phyloP scores from a whole-genome alignment of 2,113 vertebrate genomes.

The Grammomys dolichurus region DNA sequence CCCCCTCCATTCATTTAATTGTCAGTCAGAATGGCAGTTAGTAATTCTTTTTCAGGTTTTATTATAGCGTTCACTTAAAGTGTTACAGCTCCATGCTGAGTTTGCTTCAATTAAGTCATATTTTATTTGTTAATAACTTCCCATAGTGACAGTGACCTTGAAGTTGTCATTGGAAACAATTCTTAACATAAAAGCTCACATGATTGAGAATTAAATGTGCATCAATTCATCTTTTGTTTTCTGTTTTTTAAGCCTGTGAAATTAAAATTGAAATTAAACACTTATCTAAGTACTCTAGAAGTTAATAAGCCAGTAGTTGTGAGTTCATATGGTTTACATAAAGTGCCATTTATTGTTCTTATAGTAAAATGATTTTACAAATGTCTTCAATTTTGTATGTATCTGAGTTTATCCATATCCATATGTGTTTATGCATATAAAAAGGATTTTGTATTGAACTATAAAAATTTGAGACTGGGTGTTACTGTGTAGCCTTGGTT shows the following conservation, averaged over 20 bases:
- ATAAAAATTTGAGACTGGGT: slow-evolving; percentile 24
- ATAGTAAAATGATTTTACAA: slow-evolving; percentile 49
- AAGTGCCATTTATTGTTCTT: slow-evolving; percentile 49
- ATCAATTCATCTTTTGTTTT: slow-evolving; percentile 87
- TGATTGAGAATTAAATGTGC: slow-evolving; percentile 89
- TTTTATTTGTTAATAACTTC: slow-evolving; percentile 95
- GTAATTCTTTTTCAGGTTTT: slow-evolving; percentile 93
- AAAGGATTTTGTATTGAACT: slow-evolving; percentile 61
- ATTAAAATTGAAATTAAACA: slow-evolving; percentile 85
- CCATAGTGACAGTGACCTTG: slow-evolving; percentile 93
- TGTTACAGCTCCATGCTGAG: slow-evolving; percentile 92
- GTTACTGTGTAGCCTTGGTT: neutral
- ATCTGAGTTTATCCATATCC: neutral
- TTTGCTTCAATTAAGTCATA: slow-evolving; percentile 93
- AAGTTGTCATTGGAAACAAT: slow-evolving; percentile 90
- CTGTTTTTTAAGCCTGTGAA: slow-evolving; percentile 86
- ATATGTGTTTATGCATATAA: neutral
- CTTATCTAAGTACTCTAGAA: slow-evolving; percentile 82
- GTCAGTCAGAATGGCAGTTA: slow-evolving; percentile 90
- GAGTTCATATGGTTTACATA: slow-evolving; percentile 79
- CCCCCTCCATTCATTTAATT: slow-evolving; percentile 92
- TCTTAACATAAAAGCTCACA: slow-evolving; percentile 83
- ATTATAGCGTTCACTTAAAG: slow-evolving; percentile 94
- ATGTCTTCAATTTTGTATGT: slow-evolving; percentile 39
- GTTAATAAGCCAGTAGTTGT: slow-evolving; percentile 84